Evolutionary conservation across 2,797 vertebrate genomes (phyloP).

Genomic region (Typhlichthys subterraneus): DNA sequence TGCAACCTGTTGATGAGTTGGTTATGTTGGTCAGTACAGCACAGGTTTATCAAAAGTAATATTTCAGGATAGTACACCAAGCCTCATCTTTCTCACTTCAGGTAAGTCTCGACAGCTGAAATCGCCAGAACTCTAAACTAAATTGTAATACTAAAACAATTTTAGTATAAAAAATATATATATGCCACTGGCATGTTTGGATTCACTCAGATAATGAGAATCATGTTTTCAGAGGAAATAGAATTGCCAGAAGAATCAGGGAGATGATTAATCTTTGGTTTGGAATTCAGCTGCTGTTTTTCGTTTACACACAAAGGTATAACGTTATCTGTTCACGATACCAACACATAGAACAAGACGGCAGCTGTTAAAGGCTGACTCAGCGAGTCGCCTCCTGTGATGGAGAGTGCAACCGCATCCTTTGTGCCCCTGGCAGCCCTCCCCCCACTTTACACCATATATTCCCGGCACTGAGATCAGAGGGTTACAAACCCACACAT

Average conservation of each 20-base stretch:
- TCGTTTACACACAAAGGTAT: conserved; percentile 5
- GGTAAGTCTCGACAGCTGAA: too few relatives aligned
- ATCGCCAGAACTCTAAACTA: too few relatives aligned
- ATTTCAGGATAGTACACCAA: too few relatives aligned
- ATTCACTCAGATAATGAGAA: conserved; percentile 9
- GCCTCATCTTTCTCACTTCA: too few relatives aligned
- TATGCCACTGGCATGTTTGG: too few relatives aligned
- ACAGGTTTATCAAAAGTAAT: too few relatives aligned
- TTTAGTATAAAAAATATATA: too few relatives aligned
- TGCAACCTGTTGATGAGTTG: too few relatives aligned
- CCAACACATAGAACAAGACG: conserved; percentile 24
- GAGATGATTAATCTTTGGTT: conserved; percentile 17
- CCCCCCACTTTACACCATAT: conserved; percentile 39
- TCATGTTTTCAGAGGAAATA: neutral
- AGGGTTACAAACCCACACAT: conserved; percentile 41
- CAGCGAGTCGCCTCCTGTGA: conserved; percentile 32
- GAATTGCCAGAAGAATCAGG: neutral
- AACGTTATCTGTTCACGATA: conserved; percentile 26
- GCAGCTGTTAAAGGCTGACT: conserved; percentile 43
- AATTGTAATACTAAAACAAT: too few relatives aligned
- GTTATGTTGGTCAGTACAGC: too few relatives aligned
- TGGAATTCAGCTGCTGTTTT: conserved; percentile 26
- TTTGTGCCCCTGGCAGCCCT: conserved; percentile 41
- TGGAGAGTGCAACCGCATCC: conserved; percentile 61
- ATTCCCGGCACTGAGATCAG: conserved; percentile 50